Base-by-base conservation (phyloP, 1,140 invertebrate species). In the Dreissena rostriformis region DNA sequence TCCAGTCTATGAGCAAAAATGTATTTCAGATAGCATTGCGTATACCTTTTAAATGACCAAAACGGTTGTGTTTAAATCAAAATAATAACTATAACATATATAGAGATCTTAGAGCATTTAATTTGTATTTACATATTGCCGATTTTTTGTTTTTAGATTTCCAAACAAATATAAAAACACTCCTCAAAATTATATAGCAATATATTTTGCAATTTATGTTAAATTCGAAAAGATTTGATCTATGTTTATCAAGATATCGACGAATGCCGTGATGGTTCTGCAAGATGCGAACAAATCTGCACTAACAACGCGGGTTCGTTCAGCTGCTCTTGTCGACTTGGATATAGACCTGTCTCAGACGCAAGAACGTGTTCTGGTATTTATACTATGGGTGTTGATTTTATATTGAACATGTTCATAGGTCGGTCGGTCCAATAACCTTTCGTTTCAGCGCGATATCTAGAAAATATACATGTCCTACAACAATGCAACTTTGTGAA, bases 301-400 rank as follows among this genome's bases (percentile, higher is more conserved):
- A 77, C 22, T 10, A 77, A 77, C 39, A 77, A 57, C n/a, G 10
- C 7, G 12, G 74, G 74, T 22, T 77, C 74, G 17, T 77, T 77
- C 29, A 65, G 26, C 65, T 77, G 74, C 24, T 77, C 74, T 53
- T 79, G 76, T 79, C 52, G n/a, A 24, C 0, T 0, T 24, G 76
- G 76, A 10, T 79, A 70, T 53, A 15, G 26, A 7, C 63, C 68
- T 39, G 24, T 28, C 29, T 14, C 14, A 0, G 66, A 79, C 65
- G 39, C 19, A 52, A 24, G 26, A 26, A 70, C 76, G 29, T 79
- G 76, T 51, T 66, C 63, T 0, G 65, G 76, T 70, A 53, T 28
- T 57, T 76, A 22, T 6, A 17, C 17, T 72, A 51, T 22, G 14
- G 14, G 4, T 67, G 5, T 67, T 67, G 24, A 67, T 39, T 67